Base-by-base conservation (phyloP, 2,797 vertebrate genomes). In the Acropternis orthonyx region DNA sequence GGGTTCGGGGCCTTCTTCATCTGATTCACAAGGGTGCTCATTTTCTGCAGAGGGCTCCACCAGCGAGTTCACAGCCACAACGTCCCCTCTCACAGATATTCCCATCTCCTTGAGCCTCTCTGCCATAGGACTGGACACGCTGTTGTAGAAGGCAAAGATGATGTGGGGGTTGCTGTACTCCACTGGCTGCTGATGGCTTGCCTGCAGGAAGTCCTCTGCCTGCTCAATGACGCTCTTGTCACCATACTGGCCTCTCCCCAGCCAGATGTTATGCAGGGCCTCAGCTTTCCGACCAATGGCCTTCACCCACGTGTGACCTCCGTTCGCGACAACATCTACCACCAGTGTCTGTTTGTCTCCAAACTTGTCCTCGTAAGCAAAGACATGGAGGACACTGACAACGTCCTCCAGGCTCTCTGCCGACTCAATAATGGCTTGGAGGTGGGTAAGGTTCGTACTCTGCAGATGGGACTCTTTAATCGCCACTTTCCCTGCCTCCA, bases 231-330 rank as follows among this genome's bases (percentile, higher is more conserved):
- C 74, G 36, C 99, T 99, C 95, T 99, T 99, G 97, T 99, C 99
- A 1, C 99, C 99, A 36, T 99, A 99, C 73, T 99, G 99, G 41
- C 99, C 99, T 43, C 99, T 98, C n/a, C 99, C 99, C 85, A 99
- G 98, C 99, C 99, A 99, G 97, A 99, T 99, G 95, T 99, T 99
- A 96, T 99, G 99, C 56, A 99, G 97, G 1, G 99, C 99, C 97
- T 99, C 99, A 0, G 99, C 99, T 94, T 99, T 99, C 15, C 99
- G 98, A 41, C 99, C 99, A 1, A 99, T 98, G 3, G 99, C 99
- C 96, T 99, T 99, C 88, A 99, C 99, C 99, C 99, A 99, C 0
- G 99, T 99, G 93, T 98, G 99, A 2, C 99, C 99, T 6, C 98
- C 97, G 0, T 99, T 98, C 7, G 99, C 99, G 34, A 99, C 99